Evolutionary conservation across 2,888 invertebrate species (phyloP), one percentile per base, ranked within the genome.

Genomic region (Holacanthella duospinosa): DNA sequence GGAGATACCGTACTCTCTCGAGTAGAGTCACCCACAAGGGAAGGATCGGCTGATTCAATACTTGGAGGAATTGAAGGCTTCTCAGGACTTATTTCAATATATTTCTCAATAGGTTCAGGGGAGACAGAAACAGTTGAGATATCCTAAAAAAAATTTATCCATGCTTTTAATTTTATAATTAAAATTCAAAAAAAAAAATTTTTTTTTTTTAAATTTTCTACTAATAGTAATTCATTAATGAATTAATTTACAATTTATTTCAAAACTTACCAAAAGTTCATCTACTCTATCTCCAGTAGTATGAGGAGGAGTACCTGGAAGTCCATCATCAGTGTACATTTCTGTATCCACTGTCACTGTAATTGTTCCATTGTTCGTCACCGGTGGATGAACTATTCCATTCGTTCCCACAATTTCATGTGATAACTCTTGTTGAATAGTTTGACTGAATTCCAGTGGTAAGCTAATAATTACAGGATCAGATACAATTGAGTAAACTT

Each of bases 71-170:
- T 16, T 48, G 12, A 4, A 4, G 6, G 48, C 48, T 21, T 48
- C 48, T n/a, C 48, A 48, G 48, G 48, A 4, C 16, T 48, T 9
- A 36, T 16, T 16, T 63, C 60, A 27, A 28, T 43, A 25, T 72
- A 72, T 36, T 66, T 56, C 55, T 72, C 72, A 12, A 72, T 66
- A 2, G 72, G 71, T 25, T 64, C 66, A 9, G 72, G 71, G 21
- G 72, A 72, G 57, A 72, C 68, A 2, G 72, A 72, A 26, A 66
- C 65, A 25, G 69, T 58, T 44, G 69, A 70, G 21, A 66, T 62
- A 59, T 72, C 72, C 72, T 72, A 36, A 9, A 21, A 48, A 48
- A 36, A 36, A 36, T 6, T n/a, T n/a, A n/a, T n/a, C n/a, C n/a
- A n/a, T n/a, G n/a, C n/a, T n/a, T n/a, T n/a, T n/a, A n/a, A n/a